These are phyloP conservation scores for Rhagoletis pomonella DNA, from an alignment of 1,140 invertebrate genomes.

Conservation along the genomic window DNA sequence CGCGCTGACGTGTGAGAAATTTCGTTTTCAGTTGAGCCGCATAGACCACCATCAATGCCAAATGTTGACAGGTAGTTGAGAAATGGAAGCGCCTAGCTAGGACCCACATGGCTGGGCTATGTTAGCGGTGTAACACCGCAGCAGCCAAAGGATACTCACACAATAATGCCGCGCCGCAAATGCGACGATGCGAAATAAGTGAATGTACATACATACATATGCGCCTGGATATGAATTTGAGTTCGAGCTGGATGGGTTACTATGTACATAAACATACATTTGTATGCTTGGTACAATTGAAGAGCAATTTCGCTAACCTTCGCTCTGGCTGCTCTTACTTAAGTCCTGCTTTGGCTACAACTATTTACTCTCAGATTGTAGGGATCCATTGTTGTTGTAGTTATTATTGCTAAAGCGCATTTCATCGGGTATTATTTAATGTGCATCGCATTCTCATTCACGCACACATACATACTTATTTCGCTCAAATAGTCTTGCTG, in stretches of 20 bases:
- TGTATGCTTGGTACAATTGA: no score
- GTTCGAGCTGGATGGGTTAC: no score
- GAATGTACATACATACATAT: not conserved
- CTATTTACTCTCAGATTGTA: no score
- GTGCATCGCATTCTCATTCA: not conserved
- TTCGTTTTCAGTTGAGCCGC: conserved; percentile 26
- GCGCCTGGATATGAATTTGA: not conserved
- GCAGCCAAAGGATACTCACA: conserved; percentile 11
- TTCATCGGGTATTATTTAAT: conserved; percentile 21
- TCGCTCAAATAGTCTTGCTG: not conserved
- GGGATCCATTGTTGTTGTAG: not conserved
- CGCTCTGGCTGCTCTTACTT: not conserved
- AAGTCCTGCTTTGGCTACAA: no score
- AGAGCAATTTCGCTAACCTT: not conserved
- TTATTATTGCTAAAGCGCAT: not conserved
- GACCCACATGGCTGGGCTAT: not conserved
- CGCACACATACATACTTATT: not conserved
- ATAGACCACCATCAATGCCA: conserved; percentile 47
- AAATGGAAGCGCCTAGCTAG: conserved; percentile 2
- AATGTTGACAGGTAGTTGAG: conserved; percentile 28
- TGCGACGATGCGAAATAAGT: not conserved
- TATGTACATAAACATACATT: no score
- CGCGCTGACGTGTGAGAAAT: conserved; percentile 22
- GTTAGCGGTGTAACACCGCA: not conserved
- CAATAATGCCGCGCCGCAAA: not conserved